Base-by-base conservation (phyloP, 2,888 invertebrate genomes). In the Mimas tiliae region DNA sequence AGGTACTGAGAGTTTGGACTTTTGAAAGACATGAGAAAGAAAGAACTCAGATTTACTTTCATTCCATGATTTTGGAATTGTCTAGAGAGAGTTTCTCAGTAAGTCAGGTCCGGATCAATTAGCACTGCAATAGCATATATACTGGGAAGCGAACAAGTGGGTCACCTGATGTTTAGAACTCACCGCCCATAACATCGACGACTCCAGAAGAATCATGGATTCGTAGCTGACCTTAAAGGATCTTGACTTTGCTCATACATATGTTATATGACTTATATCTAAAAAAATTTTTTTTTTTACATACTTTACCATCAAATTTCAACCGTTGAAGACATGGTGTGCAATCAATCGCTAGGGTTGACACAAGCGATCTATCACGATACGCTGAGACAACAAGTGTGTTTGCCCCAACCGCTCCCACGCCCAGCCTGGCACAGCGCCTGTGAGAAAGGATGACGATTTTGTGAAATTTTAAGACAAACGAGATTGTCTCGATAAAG, bases 311-410 rank as follows among this genome's bases (percentile, higher is more conserved):
- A 34, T n/a, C 38, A 55, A n/a, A 55, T 34, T 16, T 55, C 55
- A 55, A 16, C 34, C 14, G 38, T 19, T 19, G 19, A 38, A 55
- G 33, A 55, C 55, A 38, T 55, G 12, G 38, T 45, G 72, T 68
- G 67, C 69, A 68, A 80, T 80, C 80, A 81, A 79, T 81, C 55
- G 48, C 77, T 67, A 66, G n/a, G 16, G 72, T 76, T 76, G 82
- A 80, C 83, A 66, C 68, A 70, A 71, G 77, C 77, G 80, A 85
- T 85, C 85, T 80, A 82, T 84, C 84, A 83, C 71, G 83, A 83
- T 85, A 86, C 70, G 78, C 65, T 78, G 74, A 76, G 84, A 78
- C 81, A 86, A 82, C 85, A 85, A 63, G 68, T 70, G 64, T 85
- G 85, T 84, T 84, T 83, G 73, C 77, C 72, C 70, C 71, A 55